Base-by-base conservation (phyloP, 1,140 invertebrate genomes). In the Pseudomyrmex concolor region DNA sequence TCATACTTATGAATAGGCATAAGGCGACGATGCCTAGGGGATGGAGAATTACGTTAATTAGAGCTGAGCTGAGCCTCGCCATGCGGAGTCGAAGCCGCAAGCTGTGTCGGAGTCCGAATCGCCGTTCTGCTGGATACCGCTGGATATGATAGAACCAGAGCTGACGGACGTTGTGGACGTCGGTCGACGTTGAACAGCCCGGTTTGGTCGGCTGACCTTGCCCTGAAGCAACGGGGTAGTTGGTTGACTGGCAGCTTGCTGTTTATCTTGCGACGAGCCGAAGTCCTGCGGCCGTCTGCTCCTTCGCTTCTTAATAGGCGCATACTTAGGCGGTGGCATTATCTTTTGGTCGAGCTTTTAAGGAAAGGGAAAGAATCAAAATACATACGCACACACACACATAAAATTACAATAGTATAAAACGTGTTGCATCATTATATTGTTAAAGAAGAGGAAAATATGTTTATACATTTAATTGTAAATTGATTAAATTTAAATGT, bases 101-200 rank as follows among this genome's bases (percentile, higher is more conserved):
- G 97, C 97, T n/a, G 96, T 96, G 88, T 97, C 97, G 0, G 97
- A 97, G 90, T 97, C 96, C 1, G 97, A 97, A 86, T 97, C 97
- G 84, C 95, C 95, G 84, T 89, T 90, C 45, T 89, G 62, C 74
- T 89, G 78, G 17, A 77, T 80, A 15, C 83, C 70, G 43, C 84
- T 73, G 72, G 86, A 81, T 50, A 86, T 80, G 76, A 50, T 59
- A 17, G 66, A 73, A 12, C 8, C 25, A 12, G 94, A 90, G 50
- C 63, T 86, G 8, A 88, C 91, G 10, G 93, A 91, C 71, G 93
- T 91, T 60, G 96, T 96, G 19, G 89, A 92, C 55, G 86, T 92
- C 45, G 90, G 93, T 84, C 91, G 90, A 86, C 87, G 89, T 78
- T 68, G 90, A 19, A 83, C 71, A 62, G 81, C 78, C 34, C 83